Evolutionary conservation across 64 coral and sea anemone genomes (phyloP).

Genomic region (Catalaphyllia jardinei): DNA sequence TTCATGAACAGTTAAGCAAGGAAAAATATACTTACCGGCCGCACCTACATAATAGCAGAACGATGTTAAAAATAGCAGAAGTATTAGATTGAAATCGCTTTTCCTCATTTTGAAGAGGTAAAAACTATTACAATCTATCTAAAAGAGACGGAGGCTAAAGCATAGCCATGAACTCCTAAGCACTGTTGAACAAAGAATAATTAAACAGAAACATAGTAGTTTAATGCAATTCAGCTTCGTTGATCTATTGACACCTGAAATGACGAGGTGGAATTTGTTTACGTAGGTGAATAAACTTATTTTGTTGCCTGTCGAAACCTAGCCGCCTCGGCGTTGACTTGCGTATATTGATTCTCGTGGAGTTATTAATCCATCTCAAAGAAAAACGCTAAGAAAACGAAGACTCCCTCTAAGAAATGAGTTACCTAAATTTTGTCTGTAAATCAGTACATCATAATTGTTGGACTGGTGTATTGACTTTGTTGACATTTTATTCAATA

Average conservation of each 20-base stretch:
- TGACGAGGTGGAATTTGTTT: background rate
- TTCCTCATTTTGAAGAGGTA: background rate
- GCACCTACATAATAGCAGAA: background rate
- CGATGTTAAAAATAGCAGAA: background rate
- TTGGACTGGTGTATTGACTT: too few relatives aligned
- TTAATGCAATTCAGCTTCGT: background rate
- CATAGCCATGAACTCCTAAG: background rate
- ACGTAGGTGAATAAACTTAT: slow-evolving; percentile 11
- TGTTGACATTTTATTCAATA: too few relatives aligned
- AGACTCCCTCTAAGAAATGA: too few relatives aligned
- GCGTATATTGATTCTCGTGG: background rate
- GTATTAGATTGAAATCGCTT: background rate
- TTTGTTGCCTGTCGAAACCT: background rate
- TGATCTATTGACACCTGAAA: slow-evolving; percentile 11
- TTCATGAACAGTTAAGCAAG: background rate
- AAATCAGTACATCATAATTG: too few relatives aligned
- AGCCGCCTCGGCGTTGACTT: background rate
- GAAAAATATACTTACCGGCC: background rate
- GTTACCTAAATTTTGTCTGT: too few relatives aligned
- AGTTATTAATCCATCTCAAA: background rate
- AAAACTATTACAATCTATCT: background rate
- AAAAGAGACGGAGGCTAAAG: background rate
- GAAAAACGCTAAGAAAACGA: background rate
- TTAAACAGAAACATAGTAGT: background rate
- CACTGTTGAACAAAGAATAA: background rate